Base-by-base conservation (phyloP, 2,888 invertebrate species). In the Formica aserva region DNA sequence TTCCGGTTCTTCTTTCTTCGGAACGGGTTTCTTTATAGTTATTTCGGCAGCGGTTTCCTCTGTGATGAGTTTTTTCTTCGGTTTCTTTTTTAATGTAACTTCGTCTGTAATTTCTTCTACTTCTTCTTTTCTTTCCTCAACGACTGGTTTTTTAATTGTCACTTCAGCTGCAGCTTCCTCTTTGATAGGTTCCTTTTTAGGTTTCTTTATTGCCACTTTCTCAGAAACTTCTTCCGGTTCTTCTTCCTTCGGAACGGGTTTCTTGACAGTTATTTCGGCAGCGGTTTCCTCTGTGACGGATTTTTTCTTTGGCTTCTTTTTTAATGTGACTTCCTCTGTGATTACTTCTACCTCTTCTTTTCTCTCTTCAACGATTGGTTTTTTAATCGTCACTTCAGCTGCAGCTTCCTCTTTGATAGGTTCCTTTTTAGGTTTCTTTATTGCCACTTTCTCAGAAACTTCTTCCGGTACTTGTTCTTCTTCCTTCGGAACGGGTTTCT, bases 101-200 rank as follows among this genome's bases (percentile, higher is more conserved):
- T 92, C 93, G 35, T 91, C 91, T 1, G 88, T 82, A 6, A 86
- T 87, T 76, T 93, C 92, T 66, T 90, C 90, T 26, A 88, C 89
- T 84, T 91, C 90, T 63, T 91, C 91, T 35, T 92, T 91, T 69
- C 89, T 91, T 76, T 92, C 89, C 18, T 88, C 38, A 86, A 88
- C 26, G 52, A 93, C 86, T 18, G 86, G 84, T 76, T 91, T 95
- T 63, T 93, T 94, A 2, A 95, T 93, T 0, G 93, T 92, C 22
- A 95, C 92, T 84, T 95, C 95, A 2, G 95, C 94, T 22, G 93
- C 93, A 32, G 94, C 94, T 80, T 95, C 95, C 65, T 93, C 95
- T 92, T 93, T 92, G 18, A 87, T 85, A 38, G 87, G 88, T 35
- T 87, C 84, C n/a, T 90, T 86, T 85, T 80, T 84, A 72, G 88